Evolutionary conservation across 2,888 invertebrate species (phyloP).

Genomic region (Campoletis raptor): DNA sequence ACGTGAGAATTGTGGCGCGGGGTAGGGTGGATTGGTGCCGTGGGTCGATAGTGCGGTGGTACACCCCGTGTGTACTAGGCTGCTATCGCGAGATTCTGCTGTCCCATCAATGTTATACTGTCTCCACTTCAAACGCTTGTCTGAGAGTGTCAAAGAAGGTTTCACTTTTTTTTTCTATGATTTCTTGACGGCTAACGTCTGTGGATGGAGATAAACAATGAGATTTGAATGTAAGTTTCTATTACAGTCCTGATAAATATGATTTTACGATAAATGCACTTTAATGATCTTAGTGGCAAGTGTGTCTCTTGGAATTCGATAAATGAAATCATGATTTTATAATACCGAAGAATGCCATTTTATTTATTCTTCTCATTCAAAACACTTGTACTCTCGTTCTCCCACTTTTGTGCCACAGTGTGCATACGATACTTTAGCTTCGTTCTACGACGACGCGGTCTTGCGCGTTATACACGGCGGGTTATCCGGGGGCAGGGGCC

Average conservation of each 20-base stretch:
- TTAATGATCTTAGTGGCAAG: not conserved
- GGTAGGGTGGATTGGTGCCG: constrained; percentile 47
- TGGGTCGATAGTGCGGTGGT: constrained; percentile 64
- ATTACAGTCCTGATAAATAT: not conserved
- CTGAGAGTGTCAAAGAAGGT: not conserved
- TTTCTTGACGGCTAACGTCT: not conserved
- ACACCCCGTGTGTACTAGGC: constrained; percentile 35
- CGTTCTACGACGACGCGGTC: constrained; percentile 68
- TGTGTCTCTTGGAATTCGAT: not conserved
- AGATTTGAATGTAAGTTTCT: not conserved
- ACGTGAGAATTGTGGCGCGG: constrained; percentile 61
- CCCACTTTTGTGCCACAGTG: constrained; percentile 24
- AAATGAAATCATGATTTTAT: not conserved
- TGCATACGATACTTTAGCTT: constrained; percentile 45
- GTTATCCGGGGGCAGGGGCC: constrained; percentile 42
- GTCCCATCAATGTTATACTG: constrained; percentile 24
- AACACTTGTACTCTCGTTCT: constrained; percentile 26
- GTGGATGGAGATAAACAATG: not conserved
- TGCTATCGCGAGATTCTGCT: constrained; percentile 40
- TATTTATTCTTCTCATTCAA: constrained; percentile 36
- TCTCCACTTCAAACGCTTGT: not conserved
- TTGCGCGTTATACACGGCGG: constrained; percentile 62
- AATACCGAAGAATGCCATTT: constrained; percentile 10
- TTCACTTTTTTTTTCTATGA: not conserved
- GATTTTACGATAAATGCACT: not conserved